A percentile compares a stretch with the other conserved stretches of the same genome.
Evolutionary conservation across 2,888 invertebrate genomes (phyloP).

Genomic region (Cheilosia impressa): DNA sequence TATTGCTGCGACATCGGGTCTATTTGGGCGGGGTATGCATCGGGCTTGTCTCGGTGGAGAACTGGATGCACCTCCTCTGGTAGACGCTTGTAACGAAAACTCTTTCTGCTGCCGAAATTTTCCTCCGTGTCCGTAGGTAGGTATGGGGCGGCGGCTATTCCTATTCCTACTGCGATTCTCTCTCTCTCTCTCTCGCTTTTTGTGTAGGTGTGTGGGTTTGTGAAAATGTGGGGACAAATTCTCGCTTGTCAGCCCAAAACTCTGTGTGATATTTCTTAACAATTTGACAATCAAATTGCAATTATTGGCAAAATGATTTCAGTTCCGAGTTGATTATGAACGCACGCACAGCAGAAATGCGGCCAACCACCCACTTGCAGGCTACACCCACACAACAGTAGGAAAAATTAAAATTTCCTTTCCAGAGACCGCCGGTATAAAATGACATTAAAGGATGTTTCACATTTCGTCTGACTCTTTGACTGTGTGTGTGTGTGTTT

Average conservation of each 20-base stretch:
- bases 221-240: no score
- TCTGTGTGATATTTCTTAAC: background rate
- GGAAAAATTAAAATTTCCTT: constrained; percentile 5
- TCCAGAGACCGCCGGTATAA: constrained; percentile 11
- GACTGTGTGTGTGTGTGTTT: background rate
- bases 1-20: no score
- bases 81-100: constrained; percentile 17
- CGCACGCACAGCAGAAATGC: no score
- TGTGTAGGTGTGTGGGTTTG: background rate
- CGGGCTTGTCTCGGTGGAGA: background rate
- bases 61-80: background rate
- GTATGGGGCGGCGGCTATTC: constrained; percentile 1
- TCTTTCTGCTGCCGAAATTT: constrained; percentile 4
- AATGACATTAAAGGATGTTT: constrained; percentile 34
- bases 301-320: no score
- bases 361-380: background rate
- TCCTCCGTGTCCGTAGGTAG: background rate
- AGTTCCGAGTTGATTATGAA: no score
- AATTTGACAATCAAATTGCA: background rate
- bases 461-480: background rate
- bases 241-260: no score
- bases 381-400: background rate
- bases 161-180: background rate
- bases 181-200: background rate
- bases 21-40: constrained; percentile 9